Percentiles rank a stretch among this genome's conserved stretches.
phyloP scores from a whole-genome alignment of 2,888 invertebrate genomes.

The Apoda limacodes region DNA sequence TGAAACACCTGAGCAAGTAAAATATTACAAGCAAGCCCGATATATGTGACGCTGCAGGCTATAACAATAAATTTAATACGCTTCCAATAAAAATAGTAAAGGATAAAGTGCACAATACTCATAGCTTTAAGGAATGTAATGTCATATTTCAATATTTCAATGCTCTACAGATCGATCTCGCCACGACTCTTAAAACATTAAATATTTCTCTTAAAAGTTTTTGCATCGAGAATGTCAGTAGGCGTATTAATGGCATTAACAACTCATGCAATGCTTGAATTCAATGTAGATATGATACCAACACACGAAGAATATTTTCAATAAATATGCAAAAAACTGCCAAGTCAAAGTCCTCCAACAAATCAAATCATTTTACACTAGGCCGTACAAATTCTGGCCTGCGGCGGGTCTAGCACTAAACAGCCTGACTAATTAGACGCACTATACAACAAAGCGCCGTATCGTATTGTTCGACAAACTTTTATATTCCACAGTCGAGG shows the following conservation, averaged over 20 bases:
- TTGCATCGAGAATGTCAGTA: conserved; percentile 43
- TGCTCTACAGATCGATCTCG: conserved; percentile 65
- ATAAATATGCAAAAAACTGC: no score
- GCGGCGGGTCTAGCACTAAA: conserved; percentile 56
- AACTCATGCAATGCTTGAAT: conserved; percentile 22
- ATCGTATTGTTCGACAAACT: conserved; percentile 28
- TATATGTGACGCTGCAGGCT: no score
- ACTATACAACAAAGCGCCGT: conserved; percentile 58
- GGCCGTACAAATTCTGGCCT: conserved; percentile 42
- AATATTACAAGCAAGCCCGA: no score
- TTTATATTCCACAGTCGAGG: conserved; percentile 19
- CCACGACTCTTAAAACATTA: conserved; percentile 62
- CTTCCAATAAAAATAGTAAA: no score
- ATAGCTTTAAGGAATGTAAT: no score
- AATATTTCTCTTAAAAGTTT: no score
- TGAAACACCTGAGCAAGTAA: no score
- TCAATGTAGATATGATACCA: conserved; percentile 14
- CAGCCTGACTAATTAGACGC: conserved; percentile 67
- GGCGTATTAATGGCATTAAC: conserved; percentile 49
- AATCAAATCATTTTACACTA: conserved; percentile 54
- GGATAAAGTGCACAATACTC: no score
- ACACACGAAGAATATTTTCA: no score
- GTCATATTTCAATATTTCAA: no score
- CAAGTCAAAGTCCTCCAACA: no score
- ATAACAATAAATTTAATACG: no score